Base-by-base conservation (phyloP, 2,113 vertebrate genomes). In the Mobula hypostoma region DNA sequence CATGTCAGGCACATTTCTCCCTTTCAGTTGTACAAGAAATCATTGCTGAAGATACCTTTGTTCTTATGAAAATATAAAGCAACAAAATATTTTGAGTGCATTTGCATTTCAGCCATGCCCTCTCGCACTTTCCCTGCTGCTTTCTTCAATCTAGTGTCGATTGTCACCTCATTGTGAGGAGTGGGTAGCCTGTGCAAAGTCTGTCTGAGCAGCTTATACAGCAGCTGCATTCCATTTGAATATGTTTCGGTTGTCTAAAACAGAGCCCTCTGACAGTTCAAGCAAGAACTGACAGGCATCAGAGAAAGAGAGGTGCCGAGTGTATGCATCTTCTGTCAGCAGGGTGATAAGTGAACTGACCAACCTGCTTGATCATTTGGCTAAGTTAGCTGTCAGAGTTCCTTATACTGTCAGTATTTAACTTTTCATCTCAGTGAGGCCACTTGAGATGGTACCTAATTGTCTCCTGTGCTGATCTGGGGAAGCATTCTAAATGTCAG, bases 231-330 rank as follows among this genome's bases (percentile, higher is more conserved):
- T 74, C 24, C 32, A 93, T 11, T 74, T 93, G 68, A 74, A 74
- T 48, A 19, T 92, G 32, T 27, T 36, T 93, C 36, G 11, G 48
- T 27, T 93, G 32, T 24, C 40, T 91, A 74, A 12, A 48, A 56
- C 70, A 27, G 32, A 74, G 40, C 70, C n/a, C 19, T 74, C 91
- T 93, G 70, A 74, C 68, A 48, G 36, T 36, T 93, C 68, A 27
- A 36, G 91, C 40, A 48, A 74, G 91, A 92, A 92, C 63, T 93
- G 91, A 72, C 91, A 76, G 91, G 91, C 70, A 29, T 72, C 91
- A 93, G 91, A 74, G 91, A 70, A 27, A 48, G 48, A 29, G 40
- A 56, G 40, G 91, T 93, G 19, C 72, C n/a, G 29, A 27, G 63
- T 70, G 36, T 91, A n/a, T 32, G 63, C 14, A 36, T 68, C n/a